phyloP scores from a whole-genome alignment of 2,888 invertebrate genomes.

The Cybosia mesomella region DNA sequence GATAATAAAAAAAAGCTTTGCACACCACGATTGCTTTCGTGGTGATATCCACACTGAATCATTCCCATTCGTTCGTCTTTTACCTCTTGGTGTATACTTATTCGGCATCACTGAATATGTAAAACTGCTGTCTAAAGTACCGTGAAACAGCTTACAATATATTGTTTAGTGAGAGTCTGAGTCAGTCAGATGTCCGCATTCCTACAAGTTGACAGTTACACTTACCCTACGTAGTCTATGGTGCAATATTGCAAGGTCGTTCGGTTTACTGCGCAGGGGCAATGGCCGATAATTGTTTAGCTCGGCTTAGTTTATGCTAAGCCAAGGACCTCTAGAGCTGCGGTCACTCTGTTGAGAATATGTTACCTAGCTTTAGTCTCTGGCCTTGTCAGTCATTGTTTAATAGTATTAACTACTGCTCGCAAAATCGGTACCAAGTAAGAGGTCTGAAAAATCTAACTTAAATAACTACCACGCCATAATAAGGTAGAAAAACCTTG shows the following conservation, averaged over 20 bases:
- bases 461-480: too few relatives aligned
- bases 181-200: background rate
- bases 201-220: constrained; percentile 8
- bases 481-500: too few relatives aligned
- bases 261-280: background rate
- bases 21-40: too few relatives aligned
- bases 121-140: constrained; percentile 1
- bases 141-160: background rate
- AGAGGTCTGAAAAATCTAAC: too few relatives aligned
- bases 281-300: constrained; percentile 16
- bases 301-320: constrained; percentile 8
- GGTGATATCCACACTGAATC: too few relatives aligned
- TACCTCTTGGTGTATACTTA: background rate
- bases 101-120: background rate
- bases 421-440: too few relatives aligned
- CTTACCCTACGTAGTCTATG: background rate
- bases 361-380: too few relatives aligned
- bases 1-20: too few relatives aligned
- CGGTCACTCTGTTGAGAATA: background rate
- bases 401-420: too few relatives aligned
- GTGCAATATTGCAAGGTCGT: constrained; percentile 41
- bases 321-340: background rate
- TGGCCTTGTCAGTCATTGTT: too few relatives aligned
- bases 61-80: too few relatives aligned
- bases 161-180: background rate